Evolutionary conservation across 2,113 vertebrate species (phyloP).

Genomic region (Paralichthys olivaceus): DNA sequence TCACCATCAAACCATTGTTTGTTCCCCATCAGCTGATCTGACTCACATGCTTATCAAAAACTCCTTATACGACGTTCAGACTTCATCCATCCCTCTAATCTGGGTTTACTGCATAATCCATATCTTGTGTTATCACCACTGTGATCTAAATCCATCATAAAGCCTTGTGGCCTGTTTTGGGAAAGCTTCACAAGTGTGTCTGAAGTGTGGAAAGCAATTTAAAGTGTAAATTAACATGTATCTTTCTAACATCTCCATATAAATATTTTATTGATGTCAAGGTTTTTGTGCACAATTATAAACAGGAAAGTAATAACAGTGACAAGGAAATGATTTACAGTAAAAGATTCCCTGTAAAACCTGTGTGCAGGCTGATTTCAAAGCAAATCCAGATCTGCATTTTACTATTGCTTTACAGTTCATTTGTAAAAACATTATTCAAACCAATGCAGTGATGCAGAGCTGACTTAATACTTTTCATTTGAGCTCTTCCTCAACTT

Average conservation of each 20-base stretch:
- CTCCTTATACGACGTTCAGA: no score
- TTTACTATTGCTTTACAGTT: not conserved
- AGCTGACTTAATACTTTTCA: not conserved
- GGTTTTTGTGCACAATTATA: conserved; percentile 16
- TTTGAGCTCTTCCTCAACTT: no score
- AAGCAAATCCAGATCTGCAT: not conserved
- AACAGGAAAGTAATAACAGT: conserved; percentile 1
- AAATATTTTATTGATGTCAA: conserved; percentile 6
- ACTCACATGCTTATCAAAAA: no score
- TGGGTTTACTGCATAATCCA: conserved; percentile 5
- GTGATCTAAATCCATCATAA: conserved; percentile 13
- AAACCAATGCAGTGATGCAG: not conserved
- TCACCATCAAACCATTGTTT: no score
- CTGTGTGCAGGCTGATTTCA: not conserved
- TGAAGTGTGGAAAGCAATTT: conserved; percentile 7
- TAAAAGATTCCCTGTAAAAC: not conserved
- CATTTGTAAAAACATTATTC: not conserved
- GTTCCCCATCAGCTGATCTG: no score
- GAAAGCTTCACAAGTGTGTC: conserved; percentile 12
- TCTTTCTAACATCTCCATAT: conserved; percentile 6
- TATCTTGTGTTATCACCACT: not conserved
- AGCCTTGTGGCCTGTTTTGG: not conserved
- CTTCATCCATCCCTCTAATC: not conserved
- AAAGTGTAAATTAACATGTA: conserved; percentile 18
- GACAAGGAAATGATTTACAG: conserved; percentile 21